Evolutionary conservation across 2,113 vertebrate genomes (phyloP).

Genomic region (Ptyas mucosa): DNA sequence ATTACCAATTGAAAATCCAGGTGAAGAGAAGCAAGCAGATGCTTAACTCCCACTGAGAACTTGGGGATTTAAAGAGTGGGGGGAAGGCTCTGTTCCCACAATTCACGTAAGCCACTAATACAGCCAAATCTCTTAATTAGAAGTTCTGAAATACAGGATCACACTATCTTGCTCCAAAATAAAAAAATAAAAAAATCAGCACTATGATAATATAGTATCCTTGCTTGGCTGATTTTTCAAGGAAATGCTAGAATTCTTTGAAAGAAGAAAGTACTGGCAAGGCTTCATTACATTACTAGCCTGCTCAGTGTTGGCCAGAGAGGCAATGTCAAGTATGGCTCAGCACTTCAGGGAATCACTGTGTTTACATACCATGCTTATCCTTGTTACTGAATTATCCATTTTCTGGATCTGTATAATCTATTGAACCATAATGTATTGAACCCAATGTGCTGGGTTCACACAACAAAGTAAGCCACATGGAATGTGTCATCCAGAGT

Average conservation of each 20-base stretch:
- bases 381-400: not conserved
- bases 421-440: not conserved
- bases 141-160: not conserved
- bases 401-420: not conserved
- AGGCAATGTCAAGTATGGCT: not conserved
- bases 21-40: not conserved
- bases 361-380: not conserved
- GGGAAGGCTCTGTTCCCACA: not conserved
- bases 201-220: not conserved
- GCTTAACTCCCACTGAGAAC: not conserved
- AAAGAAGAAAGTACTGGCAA: not conserved
- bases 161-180: not conserved
- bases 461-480: not conserved
- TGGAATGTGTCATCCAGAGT: not conserved
- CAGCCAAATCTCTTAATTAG: not conserved
- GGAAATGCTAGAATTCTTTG: not conserved
- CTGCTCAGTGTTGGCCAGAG: not conserved
- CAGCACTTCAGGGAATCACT: not conserved
- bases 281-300: not conserved
- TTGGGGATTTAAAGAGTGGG: not conserved
- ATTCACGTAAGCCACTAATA: not conserved
- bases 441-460: not conserved
- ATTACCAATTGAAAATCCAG: not conserved
- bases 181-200: not conserved
- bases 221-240: not conserved